A percentile compares a stretch with the other conserved stretches of the same genome.
These are phyloP conservation scores for Gracilinanus agilis DNA, from an alignment of 2,113 vertebrate species.

Conservation along the genomic window DNA sequence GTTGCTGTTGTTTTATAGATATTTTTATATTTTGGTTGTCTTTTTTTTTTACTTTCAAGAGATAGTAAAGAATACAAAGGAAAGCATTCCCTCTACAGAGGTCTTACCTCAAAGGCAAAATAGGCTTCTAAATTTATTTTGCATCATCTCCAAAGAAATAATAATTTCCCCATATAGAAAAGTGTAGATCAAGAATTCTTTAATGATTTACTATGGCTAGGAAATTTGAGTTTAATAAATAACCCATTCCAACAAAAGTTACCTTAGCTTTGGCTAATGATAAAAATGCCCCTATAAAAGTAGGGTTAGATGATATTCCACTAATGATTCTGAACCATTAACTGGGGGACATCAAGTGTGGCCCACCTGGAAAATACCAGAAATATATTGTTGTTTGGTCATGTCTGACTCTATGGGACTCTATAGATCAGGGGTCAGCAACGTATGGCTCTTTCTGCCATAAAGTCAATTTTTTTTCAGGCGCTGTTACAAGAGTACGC, in stretches of 20 bases:
- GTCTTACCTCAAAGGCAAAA: conserved; percentile 31
- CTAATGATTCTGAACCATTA: background rate
- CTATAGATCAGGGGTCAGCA: no score
- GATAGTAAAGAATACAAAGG: conserved; percentile 39
- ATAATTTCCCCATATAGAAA: background rate
- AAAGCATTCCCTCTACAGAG: conserved; percentile 15
- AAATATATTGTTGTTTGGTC: background rate
- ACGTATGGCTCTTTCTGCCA: no score
- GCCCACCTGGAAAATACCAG: background rate
- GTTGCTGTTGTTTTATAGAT: conserved; percentile 1
- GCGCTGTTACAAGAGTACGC: no score
- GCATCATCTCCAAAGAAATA: background rate
- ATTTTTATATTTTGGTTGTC: conserved; percentile 43
- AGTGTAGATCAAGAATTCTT: background rate
- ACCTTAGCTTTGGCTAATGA: background rate
- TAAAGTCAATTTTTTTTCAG: no score
- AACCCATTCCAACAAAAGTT: background rate
- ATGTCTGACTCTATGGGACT: no score
- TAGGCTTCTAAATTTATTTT: background rate
- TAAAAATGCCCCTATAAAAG: background rate
- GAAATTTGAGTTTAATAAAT: background rate
- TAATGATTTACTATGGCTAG: background rate
- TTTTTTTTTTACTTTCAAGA: conserved; percentile 50
- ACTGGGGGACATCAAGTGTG: background rate
- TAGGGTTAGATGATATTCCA: background rate